phyloP scores from a whole-genome alignment of 2,888 invertebrate genomes.

The Chironomus riparius region DNA sequence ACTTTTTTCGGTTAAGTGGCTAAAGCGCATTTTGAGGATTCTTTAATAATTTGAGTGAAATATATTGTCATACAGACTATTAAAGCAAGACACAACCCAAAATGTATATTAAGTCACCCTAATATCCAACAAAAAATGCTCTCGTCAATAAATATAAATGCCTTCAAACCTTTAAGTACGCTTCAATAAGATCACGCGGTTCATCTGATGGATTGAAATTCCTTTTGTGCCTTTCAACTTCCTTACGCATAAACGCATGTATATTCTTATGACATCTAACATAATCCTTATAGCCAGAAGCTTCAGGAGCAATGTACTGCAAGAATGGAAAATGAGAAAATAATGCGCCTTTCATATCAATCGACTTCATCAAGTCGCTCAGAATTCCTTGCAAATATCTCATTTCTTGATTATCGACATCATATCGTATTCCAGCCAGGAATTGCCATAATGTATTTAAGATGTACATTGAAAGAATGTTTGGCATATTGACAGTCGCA shows the following conservation, averaged over 20 bases:
- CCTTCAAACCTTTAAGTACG: constrained; percentile 53
- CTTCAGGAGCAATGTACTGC: constrained; percentile 59
- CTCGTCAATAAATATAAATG: no score
- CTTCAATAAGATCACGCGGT: constrained; percentile 73
- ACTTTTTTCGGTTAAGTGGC: no score
- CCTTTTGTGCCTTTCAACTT: constrained; percentile 60
- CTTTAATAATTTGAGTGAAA: no score
- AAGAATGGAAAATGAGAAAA: constrained; percentile 74
- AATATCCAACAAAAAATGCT: no score
- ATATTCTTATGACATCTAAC: constrained; percentile 59
- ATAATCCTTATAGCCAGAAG: constrained; percentile 68
- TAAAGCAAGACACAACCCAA: no score
- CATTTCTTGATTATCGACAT: constrained; percentile 59
- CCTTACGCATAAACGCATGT: constrained; percentile 62
- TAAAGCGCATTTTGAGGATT: no score
- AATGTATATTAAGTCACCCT: no score
- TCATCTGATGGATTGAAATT: constrained; percentile 51
- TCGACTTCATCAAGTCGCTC: constrained; percentile 59
- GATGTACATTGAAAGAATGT: constrained; percentile 65
- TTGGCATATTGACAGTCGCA: constrained; percentile 56
- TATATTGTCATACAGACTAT: no score
- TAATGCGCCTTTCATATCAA: constrained; percentile 72
- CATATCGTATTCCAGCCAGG: constrained; percentile 69
- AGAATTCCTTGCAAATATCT: constrained; percentile 57
- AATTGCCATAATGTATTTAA: constrained; percentile 75